phyloP scores from a whole-genome alignment of 2,797 vertebrate genomes.

The Phoeniculus purpureus region DNA sequence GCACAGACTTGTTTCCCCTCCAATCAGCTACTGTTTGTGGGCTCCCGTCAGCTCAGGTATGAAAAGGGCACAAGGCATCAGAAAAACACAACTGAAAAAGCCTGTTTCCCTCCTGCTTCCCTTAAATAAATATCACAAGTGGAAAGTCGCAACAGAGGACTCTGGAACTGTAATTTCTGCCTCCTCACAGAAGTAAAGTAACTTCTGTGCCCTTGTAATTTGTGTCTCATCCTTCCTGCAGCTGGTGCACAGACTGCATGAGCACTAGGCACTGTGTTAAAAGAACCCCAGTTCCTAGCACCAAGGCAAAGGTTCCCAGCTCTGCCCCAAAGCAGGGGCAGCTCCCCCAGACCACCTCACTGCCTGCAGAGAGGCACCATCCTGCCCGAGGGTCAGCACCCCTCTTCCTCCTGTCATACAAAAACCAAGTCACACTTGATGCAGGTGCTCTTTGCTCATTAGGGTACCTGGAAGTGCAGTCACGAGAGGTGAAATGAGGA shows the following conservation, averaged over 20 bases:
- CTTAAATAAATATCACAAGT: not conserved
- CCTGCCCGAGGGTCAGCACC: not conserved
- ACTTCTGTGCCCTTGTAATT: not conserved
- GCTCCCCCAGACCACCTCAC: not conserved
- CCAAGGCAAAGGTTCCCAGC: not conserved
- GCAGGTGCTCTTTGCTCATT: not conserved
- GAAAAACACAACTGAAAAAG: not conserved
- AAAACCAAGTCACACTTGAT: not conserved
- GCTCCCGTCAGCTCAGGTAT: not conserved
- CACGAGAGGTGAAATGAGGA: conserved; percentile 45
- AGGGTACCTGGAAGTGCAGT: conserved; percentile 41
- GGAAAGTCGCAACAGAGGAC: not conserved
- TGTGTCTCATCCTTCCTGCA: not conserved
- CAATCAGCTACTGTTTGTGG: not conserved
- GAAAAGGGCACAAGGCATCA: not conserved
- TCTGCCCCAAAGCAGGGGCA: not conserved
- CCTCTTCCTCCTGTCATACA: not conserved
- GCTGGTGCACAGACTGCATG: not conserved
- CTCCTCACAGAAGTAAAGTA: not conserved
- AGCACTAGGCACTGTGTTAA: not conserved
- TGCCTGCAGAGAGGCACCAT: not conserved
- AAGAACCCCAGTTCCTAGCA: not conserved
- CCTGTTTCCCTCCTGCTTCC: not conserved
- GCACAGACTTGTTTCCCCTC: conserved; percentile 24
- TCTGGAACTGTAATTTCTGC: not conserved